These are phyloP conservation scores for Diacarnus erythraeanus DNA, from an alignment of 37 sponge, comb jelly and placozoan genomes.

Conservation along the genomic window DNA sequence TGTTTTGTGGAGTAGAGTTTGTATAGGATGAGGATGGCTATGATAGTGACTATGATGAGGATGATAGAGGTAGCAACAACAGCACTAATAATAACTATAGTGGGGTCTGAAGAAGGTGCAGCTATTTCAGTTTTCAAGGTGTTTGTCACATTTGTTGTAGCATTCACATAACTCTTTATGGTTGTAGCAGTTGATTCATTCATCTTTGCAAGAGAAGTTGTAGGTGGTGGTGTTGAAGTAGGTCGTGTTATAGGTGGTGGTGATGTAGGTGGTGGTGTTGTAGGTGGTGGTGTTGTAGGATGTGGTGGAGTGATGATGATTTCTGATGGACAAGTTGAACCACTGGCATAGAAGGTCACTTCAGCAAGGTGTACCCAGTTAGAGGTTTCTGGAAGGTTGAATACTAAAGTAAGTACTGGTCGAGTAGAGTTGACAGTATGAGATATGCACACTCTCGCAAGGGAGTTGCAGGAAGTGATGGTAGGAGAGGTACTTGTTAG, in stretches of 20 bases:
- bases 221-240: no score
- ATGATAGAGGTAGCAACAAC: not conserved
- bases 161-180: not conserved
- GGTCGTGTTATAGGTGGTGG: not conserved
- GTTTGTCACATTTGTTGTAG: not conserved
- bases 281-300: not conserved
- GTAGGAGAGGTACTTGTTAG: not conserved
- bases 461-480: not conserved
- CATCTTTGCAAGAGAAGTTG: no score
- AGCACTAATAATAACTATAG: not conserved
- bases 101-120: not conserved
- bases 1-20: no score
- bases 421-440: not conserved
- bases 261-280: not conserved
- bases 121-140: not conserved
- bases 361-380: conserved; percentile 1
- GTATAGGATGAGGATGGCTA: no score
- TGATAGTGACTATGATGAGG: no score
- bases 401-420: not conserved
- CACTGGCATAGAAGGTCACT: not conserved
- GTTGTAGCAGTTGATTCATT: not conserved
- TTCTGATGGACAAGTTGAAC: not conserved
- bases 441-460: not conserved
- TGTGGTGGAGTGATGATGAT: not conserved
- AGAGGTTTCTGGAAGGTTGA: not conserved